phyloP scores from a whole-genome alignment of 2,888 invertebrate species.

The Glyphotaelius pellucidus region DNA sequence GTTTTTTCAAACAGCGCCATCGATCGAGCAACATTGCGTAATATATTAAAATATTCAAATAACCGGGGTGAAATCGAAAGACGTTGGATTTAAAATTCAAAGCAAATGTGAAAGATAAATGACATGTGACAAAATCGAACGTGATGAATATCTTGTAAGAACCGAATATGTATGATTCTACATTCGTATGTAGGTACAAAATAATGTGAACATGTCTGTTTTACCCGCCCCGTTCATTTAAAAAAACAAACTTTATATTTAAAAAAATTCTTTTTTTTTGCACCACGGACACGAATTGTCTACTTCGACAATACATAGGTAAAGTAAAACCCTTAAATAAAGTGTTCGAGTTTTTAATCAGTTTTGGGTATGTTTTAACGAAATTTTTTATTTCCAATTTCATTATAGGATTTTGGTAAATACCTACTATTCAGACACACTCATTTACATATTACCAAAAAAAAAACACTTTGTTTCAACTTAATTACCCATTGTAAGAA shows the following conservation, averaged over 20 bases:
- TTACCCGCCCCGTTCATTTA: neutral
- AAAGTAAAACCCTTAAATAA: too few relatives aligned
- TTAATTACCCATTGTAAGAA: too few relatives aligned
- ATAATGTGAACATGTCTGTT: neutral
- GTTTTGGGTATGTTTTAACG: too few relatives aligned
- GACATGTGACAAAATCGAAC: slow-evolving; percentile 39
- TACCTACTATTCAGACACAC: too few relatives aligned
- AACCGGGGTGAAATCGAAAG: slow-evolving; percentile 21
- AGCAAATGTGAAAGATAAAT: slow-evolving; percentile 40
- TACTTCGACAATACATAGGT: too few relatives aligned
- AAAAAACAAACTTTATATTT: neutral
- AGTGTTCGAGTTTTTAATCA: too few relatives aligned
- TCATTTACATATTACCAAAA: too few relatives aligned
- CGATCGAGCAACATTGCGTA: neutral
- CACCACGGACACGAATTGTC: neutral
- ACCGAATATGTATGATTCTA: neutral
- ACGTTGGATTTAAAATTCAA: slow-evolving; percentile 27
- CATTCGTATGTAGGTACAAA: neutral
- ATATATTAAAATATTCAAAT: slow-evolving; percentile 25
- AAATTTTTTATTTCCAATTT: too few relatives aligned
- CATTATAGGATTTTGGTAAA: too few relatives aligned
- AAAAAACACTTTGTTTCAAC: too few relatives aligned
- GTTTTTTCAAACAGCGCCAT: neutral
- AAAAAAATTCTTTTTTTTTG: neutral
- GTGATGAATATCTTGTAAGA: slow-evolving; percentile 38